Conservation (phyloP, 2,888 invertebrate genomes). For the Pollenia labialis region DNA sequence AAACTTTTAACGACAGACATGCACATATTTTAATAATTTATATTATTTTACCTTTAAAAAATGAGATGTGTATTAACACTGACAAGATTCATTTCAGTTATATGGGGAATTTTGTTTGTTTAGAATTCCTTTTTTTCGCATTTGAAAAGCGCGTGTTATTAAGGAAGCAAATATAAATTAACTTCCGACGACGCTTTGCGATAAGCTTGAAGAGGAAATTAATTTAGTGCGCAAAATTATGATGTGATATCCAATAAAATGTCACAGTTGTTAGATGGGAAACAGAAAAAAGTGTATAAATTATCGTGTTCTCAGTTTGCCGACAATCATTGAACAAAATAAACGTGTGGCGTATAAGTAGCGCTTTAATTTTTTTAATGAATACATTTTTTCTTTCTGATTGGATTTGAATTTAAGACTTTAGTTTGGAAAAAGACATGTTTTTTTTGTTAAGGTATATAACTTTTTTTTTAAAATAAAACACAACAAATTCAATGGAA, state of each 20-base stretch:
- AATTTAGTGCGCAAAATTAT: constrained; percentile 12
- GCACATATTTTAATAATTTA: constrained; percentile 10
- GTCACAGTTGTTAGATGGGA: background rate
- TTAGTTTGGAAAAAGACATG: no score
- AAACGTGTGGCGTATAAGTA: no score
- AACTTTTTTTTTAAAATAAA: no score
- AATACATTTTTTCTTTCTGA: no score
- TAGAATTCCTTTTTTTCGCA: background rate
- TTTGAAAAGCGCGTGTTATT: background rate
- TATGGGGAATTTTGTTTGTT: background rate
- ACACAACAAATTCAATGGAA: no score
- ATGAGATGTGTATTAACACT: background rate
- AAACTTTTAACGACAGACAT: background rate
- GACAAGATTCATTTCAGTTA: background rate
- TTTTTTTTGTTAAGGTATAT: no score
- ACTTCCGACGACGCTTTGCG: background rate
- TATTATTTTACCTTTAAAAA: background rate
- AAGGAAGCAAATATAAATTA: constrained; percentile 23
- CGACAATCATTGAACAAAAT: no score
- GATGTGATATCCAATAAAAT: background rate
- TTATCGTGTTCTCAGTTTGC: background rate
- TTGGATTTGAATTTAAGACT: no score
- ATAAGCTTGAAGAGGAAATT: background rate
- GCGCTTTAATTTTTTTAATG: no score
- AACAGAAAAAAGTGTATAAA: constrained; percentile 2